Conservation (phyloP, 2,888 invertebrate species). For the Hydropsyche betteni region DNA sequence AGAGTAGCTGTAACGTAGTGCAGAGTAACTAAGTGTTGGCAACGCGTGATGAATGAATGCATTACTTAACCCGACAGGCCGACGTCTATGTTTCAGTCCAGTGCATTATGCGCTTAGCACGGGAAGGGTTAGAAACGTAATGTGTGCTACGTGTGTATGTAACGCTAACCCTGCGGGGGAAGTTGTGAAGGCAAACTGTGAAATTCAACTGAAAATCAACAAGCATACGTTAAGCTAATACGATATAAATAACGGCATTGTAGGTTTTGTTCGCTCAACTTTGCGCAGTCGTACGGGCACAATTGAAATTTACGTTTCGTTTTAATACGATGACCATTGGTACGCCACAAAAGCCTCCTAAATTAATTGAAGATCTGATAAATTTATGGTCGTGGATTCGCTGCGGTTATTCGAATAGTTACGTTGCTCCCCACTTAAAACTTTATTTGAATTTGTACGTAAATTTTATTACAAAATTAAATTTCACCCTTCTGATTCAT, state of each 20-base stretch:
- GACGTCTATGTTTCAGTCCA: conserved; percentile 32
- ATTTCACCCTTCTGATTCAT: too few relatives aligned
- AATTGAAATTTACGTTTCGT: conserved; percentile 13
- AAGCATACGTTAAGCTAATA: background rate
- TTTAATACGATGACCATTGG: background rate
- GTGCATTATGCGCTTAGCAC: conserved; percentile 30
- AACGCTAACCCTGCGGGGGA: background rate
- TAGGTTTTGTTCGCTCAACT: conserved; percentile 2
- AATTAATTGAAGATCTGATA: background rate
- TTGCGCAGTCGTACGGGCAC: background rate
- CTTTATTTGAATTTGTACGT: too few relatives aligned
- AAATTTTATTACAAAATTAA: too few relatives aligned
- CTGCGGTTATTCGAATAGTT: too few relatives aligned
- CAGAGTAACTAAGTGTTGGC: conserved; percentile 44
- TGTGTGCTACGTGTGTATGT: background rate
- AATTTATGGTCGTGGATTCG: too few relatives aligned
- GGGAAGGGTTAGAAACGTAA: too few relatives aligned
- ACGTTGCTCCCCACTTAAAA: too few relatives aligned
- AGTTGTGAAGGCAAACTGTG: background rate
- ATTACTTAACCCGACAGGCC: conserved; percentile 42
- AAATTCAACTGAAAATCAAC: conserved; percentile 17
- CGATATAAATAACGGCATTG: conserved; percentile 5
- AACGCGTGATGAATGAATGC: conserved; percentile 44
- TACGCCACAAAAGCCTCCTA: background rate
- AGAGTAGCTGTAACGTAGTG: conserved; percentile 29